phyloP scores from a whole-genome alignment of 1,140 invertebrate genomes.

The Achroia grisella region DNA sequence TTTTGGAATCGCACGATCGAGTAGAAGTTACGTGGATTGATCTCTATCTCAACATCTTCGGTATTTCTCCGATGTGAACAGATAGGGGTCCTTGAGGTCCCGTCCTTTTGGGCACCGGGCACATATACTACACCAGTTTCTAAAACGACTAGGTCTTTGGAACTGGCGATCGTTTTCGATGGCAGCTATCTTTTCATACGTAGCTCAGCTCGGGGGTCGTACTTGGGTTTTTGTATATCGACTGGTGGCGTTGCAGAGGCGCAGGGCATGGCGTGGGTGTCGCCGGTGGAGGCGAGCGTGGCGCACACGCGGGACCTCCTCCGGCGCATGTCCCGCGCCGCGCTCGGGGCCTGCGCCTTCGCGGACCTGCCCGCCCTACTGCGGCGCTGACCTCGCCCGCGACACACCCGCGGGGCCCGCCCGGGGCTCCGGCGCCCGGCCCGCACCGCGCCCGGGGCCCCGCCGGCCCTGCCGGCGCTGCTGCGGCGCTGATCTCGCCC shows the following conservation, averaged over 20 bases:
- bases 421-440: slow-evolving; percentile 10
- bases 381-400: slow-evolving; percentile 50
- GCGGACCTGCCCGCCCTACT: slow-evolving; percentile 70
- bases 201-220: no score
- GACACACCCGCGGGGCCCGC: slow-evolving; percentile 9
- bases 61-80: no score
- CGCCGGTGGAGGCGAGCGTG: slow-evolving; percentile 93
- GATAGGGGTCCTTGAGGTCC: neutral
- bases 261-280: slow-evolving; percentile 89
- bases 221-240: no score
- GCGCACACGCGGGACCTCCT: slow-evolving; percentile 92
- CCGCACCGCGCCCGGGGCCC: slow-evolving; percentile 2
- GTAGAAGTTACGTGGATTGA: neutral
- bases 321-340: slow-evolving; percentile 90
- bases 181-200: no score
- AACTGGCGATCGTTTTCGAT: no score
- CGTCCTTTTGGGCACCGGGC: no score
- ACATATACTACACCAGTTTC: no score
- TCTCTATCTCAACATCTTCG: neutral
- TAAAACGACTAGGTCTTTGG: no score
- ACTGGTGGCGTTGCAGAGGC: slow-evolving; percentile 78
- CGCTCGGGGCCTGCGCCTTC: slow-evolving; percentile 95
- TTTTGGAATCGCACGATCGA: neutral
- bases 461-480: neutral
- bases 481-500: no score